Conservation (phyloP, 2,888 invertebrate genomes). For the Papilio demoleus region DNA sequence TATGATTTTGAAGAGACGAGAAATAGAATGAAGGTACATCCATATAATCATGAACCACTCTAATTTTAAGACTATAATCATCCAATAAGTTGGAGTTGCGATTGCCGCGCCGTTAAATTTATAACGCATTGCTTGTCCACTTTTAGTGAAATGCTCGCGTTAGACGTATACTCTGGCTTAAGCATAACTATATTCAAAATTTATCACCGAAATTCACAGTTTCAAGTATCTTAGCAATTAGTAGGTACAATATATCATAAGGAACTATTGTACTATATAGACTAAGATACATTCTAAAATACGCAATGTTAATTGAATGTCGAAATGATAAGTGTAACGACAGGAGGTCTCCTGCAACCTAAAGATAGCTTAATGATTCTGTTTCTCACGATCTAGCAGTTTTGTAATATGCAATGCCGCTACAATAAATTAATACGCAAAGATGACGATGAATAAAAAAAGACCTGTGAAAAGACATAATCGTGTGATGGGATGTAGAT, state of each 20-base stretch:
- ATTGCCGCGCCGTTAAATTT: no score
- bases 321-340: constrained; percentile 38
- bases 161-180: no score
- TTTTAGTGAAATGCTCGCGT: no score
- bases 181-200: no score
- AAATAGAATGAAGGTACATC: no score
- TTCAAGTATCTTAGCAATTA: background rate
- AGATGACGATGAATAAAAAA: constrained; percentile 10
- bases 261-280: background rate
- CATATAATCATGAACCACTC: no score
- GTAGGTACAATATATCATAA: background rate
- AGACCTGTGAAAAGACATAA: background rate
- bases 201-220: no score
- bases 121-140: no score
- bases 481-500: background rate
- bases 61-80: no score
- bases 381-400: constrained; percentile 39
- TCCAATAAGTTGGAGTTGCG: no score
- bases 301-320: constrained; percentile 38
- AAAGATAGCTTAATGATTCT: constrained; percentile 40
- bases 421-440: constrained; percentile 30
- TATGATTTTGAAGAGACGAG: no score
- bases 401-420: constrained; percentile 9
- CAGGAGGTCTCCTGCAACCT: constrained; percentile 32
- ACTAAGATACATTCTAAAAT: constrained; percentile 17